phyloP scores from a whole-genome alignment of 2,113 vertebrate species.

The Fregetta grallaria region DNA sequence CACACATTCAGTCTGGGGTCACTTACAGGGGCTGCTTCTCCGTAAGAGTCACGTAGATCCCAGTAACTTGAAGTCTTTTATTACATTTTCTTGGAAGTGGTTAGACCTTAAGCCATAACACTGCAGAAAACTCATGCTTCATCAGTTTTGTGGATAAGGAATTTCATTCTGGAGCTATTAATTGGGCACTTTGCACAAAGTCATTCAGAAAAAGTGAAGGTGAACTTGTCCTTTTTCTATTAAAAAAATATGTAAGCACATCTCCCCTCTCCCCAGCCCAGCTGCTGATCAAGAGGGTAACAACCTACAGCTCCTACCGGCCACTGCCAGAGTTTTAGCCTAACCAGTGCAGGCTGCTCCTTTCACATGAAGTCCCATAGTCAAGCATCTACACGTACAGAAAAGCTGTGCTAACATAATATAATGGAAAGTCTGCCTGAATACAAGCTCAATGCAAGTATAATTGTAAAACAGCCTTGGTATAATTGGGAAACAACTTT shows the following conservation, averaged over 20 bases:
- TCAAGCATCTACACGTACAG: background rate
- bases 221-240: background rate
- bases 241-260: background rate
- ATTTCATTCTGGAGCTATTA: constrained; percentile 33
- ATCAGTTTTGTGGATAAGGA: constrained; percentile 32
- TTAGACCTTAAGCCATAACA: constrained; percentile 11
- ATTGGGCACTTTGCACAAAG: constrained; percentile 33
- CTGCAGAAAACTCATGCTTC: constrained; percentile 40
- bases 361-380: background rate
- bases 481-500: background rate
- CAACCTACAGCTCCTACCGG: background rate
- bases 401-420: background rate
- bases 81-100: constrained; percentile 13
- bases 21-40: background rate
- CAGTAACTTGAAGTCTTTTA: background rate
- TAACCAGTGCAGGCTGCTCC: background rate
- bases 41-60: background rate
- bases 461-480: background rate
- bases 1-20: background rate
- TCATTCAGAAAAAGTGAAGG: constrained; percentile 21
- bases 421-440: background rate
- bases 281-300: background rate
- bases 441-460: background rate
- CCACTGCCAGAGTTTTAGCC: background rate
- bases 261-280: background rate